Evolutionary conservation across 2,888 invertebrate genomes (phyloP).

Genomic region (Orgyia antiqua): DNA sequence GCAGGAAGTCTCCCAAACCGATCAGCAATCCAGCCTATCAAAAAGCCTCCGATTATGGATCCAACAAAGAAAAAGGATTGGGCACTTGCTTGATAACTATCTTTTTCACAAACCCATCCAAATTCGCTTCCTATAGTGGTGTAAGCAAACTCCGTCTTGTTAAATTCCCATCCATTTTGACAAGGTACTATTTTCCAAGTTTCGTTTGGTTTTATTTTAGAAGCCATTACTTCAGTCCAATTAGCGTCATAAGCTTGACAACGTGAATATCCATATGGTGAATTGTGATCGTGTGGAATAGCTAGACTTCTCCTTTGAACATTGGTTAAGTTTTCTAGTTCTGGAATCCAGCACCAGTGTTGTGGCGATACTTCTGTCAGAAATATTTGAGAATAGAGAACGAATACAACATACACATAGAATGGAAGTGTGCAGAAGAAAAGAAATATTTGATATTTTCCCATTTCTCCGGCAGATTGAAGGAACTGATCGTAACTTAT

Average conservation of each 20-base stretch:
- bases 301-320: conserved; percentile 33
- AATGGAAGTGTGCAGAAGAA: conserved; percentile 39
- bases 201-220: conserved; percentile 28
- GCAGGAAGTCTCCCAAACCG: conserved; percentile 49
- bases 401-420: conserved; percentile 35
- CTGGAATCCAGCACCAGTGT: conserved; percentile 45
- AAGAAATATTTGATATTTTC: conserved; percentile 36
- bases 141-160: conserved; percentile 50
- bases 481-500: conserved; percentile 39
- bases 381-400: conserved; percentile 39
- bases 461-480: conserved; percentile 41
- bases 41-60: conserved; percentile 44
- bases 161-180: conserved; percentile 52
- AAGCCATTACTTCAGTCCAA: conserved; percentile 42
- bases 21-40: conserved; percentile 50
- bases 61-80: conserved; percentile 51
- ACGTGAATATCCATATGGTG: conserved; percentile 43
- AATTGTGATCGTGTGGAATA: conserved; percentile 31
- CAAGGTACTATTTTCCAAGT: conserved; percentile 41
- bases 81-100: conserved; percentile 50
- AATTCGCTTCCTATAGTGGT: conserved; percentile 49
- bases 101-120: conserved; percentile 51
- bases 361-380: conserved; percentile 42
- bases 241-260: conserved; percentile 41
- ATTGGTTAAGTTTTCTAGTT: conserved; percentile 35